These are phyloP conservation scores for Xanthia icteritia DNA, from an alignment of 2,888 invertebrate genomes.

Conservation along the genomic window DNA sequence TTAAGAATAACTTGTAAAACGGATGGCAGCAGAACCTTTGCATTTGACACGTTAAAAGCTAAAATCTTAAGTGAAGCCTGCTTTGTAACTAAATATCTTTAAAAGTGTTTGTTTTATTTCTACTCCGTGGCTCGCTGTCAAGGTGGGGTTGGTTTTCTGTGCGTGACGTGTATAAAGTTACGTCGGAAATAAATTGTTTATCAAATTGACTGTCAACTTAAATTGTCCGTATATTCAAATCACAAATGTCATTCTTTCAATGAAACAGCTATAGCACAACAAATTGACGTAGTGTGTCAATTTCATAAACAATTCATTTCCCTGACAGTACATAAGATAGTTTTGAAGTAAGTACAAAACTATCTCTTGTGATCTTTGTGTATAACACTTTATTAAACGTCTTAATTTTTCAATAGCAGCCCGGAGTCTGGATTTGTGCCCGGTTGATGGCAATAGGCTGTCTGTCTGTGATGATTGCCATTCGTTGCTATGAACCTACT, in stretches of 20 bases:
- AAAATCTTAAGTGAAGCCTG: conserved; percentile 47
- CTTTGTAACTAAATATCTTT: conserved; percentile 45
- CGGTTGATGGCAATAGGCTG: too few relatives aligned
- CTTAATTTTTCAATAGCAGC: too few relatives aligned
- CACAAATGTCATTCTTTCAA: too few relatives aligned
- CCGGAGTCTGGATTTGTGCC: too few relatives aligned
- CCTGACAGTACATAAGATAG: background rate
- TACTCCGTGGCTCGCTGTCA: conserved; percentile 15
- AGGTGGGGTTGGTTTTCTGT: conserved; percentile 13
- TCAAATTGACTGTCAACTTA: background rate
- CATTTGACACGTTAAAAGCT: conserved; percentile 46
- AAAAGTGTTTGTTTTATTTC: conserved; percentile 50
- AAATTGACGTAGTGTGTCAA: background rate
- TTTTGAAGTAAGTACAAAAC: background rate
- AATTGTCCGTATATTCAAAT: background rate
- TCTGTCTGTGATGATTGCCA: background rate
- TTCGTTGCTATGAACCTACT: background rate
- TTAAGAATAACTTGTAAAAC: background rate
- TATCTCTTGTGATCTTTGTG: too few relatives aligned
- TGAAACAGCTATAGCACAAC: background rate
- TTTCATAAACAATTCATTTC: background rate
- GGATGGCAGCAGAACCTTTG: background rate
- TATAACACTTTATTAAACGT: background rate
- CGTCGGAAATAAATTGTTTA: background rate
- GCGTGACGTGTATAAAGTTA: background rate